phyloP scores from a whole-genome alignment of 2,113 vertebrate species.

The Pangasianodon hypophthalmus region DNA sequence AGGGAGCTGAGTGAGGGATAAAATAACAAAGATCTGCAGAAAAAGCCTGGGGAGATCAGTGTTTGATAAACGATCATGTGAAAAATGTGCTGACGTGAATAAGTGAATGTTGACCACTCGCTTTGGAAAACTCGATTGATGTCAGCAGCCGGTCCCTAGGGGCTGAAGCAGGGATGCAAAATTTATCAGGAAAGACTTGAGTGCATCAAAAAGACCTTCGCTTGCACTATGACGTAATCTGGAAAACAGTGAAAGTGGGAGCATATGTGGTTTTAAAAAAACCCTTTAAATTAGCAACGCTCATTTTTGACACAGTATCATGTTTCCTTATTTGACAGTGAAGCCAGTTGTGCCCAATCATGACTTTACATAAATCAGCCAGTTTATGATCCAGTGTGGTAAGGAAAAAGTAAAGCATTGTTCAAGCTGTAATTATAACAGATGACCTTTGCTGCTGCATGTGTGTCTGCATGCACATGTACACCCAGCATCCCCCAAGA shows the following conservation, averaged over 20 bases:
- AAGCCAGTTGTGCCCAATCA: constrained; percentile 32
- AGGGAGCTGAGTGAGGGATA: constrained; percentile 61
- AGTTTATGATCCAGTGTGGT: constrained; percentile 33
- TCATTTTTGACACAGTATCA: constrained; percentile 45
- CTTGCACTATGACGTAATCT: neutral
- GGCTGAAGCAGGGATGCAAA: constrained; percentile 52
- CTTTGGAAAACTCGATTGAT: constrained; percentile 70
- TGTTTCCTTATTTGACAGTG: constrained; percentile 31
- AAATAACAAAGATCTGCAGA: constrained; percentile 56
- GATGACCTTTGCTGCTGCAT: constrained; percentile 39
- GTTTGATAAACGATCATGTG: constrained; percentile 74
- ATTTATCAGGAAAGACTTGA: constrained; percentile 71
- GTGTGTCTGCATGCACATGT: constrained; percentile 29
- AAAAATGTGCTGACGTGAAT: constrained; percentile 71
- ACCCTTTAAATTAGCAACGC: constrained; percentile 21
- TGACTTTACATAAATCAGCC: constrained; percentile 49
- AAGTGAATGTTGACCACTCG: constrained; percentile 72
- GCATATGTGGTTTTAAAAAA: constrained; percentile 36
- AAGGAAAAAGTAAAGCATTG: constrained; percentile 31
- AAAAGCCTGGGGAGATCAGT: constrained; percentile 68
- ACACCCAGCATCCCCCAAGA: constrained; percentile 60
- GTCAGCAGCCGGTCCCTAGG: constrained; percentile 68
- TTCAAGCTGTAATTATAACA: constrained; percentile 37
- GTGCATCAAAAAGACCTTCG: constrained; percentile 45
- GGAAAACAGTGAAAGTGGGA: constrained; percentile 2